phyloP scores from a whole-genome alignment of 2,797 vertebrate species.

The Sebastes trivittatus region DNA sequence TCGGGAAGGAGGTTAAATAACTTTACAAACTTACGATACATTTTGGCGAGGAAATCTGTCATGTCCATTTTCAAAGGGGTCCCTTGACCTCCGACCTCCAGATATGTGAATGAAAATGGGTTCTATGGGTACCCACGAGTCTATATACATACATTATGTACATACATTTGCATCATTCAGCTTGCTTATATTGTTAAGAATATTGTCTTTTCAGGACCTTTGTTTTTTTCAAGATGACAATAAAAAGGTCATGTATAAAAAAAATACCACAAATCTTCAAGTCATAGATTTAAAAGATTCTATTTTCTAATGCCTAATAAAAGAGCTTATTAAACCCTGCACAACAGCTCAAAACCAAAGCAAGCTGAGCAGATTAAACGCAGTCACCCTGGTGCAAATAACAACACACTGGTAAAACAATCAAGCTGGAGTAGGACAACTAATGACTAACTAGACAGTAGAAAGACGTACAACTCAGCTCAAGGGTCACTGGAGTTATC shows the following conservation, averaged over 20 bases:
- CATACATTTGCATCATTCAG: not conserved
- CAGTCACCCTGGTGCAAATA: not conserved
- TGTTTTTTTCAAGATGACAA: not conserved
- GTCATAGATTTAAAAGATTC: not conserved
- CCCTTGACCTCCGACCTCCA: too few species aligned
- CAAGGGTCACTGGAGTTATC: constrained; percentile 21
- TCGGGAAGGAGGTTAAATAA: too few species aligned
- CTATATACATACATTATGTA: too few species aligned
- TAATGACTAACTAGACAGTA: constrained; percentile 29
- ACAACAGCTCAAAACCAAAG: not conserved
- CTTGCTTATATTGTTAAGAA: not conserved
- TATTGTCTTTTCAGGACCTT: not conserved
- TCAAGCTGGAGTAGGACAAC: not conserved
- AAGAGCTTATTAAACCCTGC: not conserved
- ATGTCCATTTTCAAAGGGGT: too few species aligned
- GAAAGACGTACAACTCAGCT: constrained; percentile 7
- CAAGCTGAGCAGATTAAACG: not conserved
- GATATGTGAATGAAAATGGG: too few species aligned
- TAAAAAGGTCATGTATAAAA: not conserved
- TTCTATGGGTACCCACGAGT: too few species aligned
- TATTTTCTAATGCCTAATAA: not conserved
- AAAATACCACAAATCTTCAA: not conserved
- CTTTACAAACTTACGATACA: too few species aligned
- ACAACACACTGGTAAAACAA: constrained; percentile 4
- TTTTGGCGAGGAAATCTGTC: too few species aligned